Conservation (phyloP, 1,140 invertebrate species). For the Hycleus cichorii region DNA sequence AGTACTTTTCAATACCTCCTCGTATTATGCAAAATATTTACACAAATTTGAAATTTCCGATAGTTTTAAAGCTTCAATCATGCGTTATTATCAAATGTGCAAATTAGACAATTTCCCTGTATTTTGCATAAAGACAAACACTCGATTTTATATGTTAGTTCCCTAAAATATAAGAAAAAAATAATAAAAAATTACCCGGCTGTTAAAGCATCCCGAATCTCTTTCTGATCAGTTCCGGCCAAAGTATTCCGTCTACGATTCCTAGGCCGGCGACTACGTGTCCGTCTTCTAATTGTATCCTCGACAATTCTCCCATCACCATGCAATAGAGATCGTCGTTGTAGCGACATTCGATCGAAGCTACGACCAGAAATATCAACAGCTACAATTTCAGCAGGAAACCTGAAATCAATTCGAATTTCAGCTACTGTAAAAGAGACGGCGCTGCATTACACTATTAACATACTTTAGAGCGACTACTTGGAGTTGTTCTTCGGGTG, state of each 20-base stretch:
- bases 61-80: too few species aligned
- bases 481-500: conserved; percentile 73
- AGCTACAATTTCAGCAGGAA: conserved; percentile 75
- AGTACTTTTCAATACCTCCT: too few species aligned
- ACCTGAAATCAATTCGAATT: conserved; percentile 47
- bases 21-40: too few species aligned
- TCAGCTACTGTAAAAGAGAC: neutral
- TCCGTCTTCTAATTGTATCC: conserved; percentile 56
- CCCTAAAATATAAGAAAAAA: too few species aligned
- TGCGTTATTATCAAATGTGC: too few species aligned
- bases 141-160: too few species aligned
- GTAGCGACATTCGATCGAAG: conserved; percentile 79
- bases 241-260: conserved; percentile 82
- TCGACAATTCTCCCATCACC: conserved; percentile 29
- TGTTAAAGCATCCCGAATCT: conserved; percentile 66
- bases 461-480: conserved; percentile 71
- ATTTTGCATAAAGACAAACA: too few species aligned
- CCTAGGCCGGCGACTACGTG: conserved; percentile 63
- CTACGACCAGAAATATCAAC: conserved; percentile 79
- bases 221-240: conserved; percentile 79
- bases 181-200: conserved; percentile 58
- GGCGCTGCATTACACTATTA: conserved; percentile 1
- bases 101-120: too few species aligned
- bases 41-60: too few species aligned
- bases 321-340: conserved; percentile 69